Base-by-base conservation (phyloP, 2,797 vertebrate species). In the Paedocypris micromegethes region DNA sequence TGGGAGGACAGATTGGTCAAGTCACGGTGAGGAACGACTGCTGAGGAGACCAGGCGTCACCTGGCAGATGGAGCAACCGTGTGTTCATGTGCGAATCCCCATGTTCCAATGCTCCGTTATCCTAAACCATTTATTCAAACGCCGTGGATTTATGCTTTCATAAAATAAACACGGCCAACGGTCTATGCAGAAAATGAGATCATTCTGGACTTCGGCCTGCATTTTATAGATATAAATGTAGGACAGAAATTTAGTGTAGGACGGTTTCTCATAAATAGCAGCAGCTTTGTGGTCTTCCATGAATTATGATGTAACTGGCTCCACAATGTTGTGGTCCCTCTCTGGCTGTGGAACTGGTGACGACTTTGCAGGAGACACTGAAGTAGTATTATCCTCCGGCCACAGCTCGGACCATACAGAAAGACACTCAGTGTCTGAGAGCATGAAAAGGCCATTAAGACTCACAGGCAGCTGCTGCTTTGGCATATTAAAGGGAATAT, bases 1-100 rank as follows among this genome's bases (percentile, higher is more conserved):
- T 78, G 83, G 87, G 75, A 86, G 84, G 88, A 88, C 89, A 90
- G 87, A 89, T 89, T 89, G 89, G 86, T 85, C 84, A 75, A 64
- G 81, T 86, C 75, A 78, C 83, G 78, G 86, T 82, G 85, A 81
- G 66, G 86, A 88, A 88, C 85, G 84, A 88, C 88, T 86, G 87
- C 86, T 47, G 84, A 83, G 86, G 86, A 83, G 83, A 86, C 82
- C 79, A 74, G 83, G 84, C 83, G 75, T 86, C 83, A 84, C 82
- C 83, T 84, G 86, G 88, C 90, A 89, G 88, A 89, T 88, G 88
- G 74, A 85, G 86, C 83, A 79, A 85, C 88, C 52, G 51, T 9
- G 64, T 66, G 44, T 65, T 38, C 50, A 38, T 49, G 57, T 46
- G 43, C 37, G 5, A 3, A 43, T 40, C 6, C 46, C 7, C 41